A percentile compares a stretch with the other conserved stretches of the same genome.
phyloP scores from a whole-genome alignment of 2,113 vertebrate species.

The Athene noctua region DNA sequence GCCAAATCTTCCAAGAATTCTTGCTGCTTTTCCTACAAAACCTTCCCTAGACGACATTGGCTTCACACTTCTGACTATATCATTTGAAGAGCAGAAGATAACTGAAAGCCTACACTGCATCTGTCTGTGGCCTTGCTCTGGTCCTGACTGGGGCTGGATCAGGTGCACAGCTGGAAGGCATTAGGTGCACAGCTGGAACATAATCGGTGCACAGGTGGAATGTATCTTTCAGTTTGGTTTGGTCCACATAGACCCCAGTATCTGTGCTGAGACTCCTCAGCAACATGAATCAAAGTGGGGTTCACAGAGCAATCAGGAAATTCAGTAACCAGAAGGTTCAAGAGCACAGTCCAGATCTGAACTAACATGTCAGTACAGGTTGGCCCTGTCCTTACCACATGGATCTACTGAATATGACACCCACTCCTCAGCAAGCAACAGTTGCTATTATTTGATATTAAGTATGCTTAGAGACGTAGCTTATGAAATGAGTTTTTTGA shows the following conservation, averaged over 20 bases:
- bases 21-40: not conserved
- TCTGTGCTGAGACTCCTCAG: not conserved
- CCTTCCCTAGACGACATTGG: fast-evolving
- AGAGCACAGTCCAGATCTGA: not conserved
- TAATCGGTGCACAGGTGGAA: not conserved
- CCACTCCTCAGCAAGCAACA: not conserved
- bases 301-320: not conserved
- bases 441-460: not conserved
- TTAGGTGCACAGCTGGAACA: not conserved
- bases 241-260: not conserved
- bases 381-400: not conserved
- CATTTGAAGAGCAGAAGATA: not conserved
- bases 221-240: not conserved
- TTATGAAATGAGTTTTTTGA: not conserved
- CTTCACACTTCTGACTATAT: not conserved
- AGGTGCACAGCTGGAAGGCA: not conserved
- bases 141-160: not conserved
- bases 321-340: not conserved
- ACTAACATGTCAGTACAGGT: too few relatives aligned
- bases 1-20: not conserved
- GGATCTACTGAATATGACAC: not conserved
- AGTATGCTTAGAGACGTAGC: not conserved
- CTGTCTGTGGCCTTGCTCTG: fast-evolving
- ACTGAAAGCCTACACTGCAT: fast-evolving
- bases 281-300: not conserved